phyloP scores from a whole-genome alignment of 2,113 vertebrate genomes.

The Orthochromis malagaraziensis region DNA sequence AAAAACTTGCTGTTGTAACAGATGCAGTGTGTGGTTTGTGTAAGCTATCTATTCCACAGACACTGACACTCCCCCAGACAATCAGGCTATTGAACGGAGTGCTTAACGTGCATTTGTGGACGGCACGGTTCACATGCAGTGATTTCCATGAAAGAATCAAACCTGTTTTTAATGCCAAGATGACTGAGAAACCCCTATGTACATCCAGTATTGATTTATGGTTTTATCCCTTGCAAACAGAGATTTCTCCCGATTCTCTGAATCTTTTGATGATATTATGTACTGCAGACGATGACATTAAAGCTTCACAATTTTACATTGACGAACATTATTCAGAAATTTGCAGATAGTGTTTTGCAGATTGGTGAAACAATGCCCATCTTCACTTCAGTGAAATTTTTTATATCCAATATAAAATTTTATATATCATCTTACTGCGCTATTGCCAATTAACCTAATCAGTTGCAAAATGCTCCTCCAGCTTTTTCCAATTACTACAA shows the following conservation, averaged over 20 bases:
- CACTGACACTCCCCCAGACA: background rate
- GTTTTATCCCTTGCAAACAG: background rate
- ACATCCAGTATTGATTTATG: background rate
- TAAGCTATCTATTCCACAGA: background rate
- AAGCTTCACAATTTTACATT: background rate
- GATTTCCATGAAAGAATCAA: background rate
- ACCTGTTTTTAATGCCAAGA: background rate
- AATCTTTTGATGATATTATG: background rate
- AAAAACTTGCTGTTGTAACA: background rate
- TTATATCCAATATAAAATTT: background rate
- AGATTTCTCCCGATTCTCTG: background rate
- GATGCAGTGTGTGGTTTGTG: background rate
- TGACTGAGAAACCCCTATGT: background rate
- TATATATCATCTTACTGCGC: background rate
- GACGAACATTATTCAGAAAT: background rate
- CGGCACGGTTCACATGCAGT: background rate
- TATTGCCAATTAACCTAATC: background rate
- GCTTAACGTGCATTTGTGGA: background rate
- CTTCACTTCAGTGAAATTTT: background rate
- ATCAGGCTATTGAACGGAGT: background rate
- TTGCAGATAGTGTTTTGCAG: background rate
- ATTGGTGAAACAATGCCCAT: background rate
- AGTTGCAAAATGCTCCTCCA: background rate
- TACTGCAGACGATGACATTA: background rate
- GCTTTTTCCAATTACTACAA: background rate